phyloP scores from a whole-genome alignment of 2,113 vertebrate species.

The Eubucco bourcierii region DNA sequence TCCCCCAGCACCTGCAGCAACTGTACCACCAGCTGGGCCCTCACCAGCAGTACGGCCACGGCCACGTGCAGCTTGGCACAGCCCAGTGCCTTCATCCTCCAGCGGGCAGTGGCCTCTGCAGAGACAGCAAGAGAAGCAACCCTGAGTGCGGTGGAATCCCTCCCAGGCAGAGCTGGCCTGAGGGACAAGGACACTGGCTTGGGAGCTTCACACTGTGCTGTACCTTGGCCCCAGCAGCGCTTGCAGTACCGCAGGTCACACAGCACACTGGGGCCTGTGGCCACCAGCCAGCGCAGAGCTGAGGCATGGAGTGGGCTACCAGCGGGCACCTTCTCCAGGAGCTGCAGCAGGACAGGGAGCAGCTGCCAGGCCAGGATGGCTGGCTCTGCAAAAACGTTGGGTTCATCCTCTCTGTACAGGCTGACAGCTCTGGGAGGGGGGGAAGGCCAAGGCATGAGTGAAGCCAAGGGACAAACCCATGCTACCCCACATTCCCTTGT shows the following conservation, averaged over 20 bases:
- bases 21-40: constrained; percentile 61
- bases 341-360: constrained; percentile 75
- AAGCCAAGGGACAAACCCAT: fast-evolving
- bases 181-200: neutral
- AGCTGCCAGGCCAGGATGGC: constrained; percentile 74
- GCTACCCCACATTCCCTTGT: fast-evolving
- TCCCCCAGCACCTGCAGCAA: constrained; percentile 49
- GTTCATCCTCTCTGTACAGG: constrained; percentile 86
- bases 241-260: constrained; percentile 69
- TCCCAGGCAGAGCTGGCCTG: neutral
- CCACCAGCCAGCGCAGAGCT: constrained; percentile 72
- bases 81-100: constrained; percentile 71
- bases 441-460: neutral
- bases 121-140: neutral
- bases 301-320: constrained; percentile 39
- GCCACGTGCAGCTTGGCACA: constrained; percentile 75
- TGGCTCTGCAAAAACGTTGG: constrained; percentile 84
- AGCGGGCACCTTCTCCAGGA: constrained; percentile 48
- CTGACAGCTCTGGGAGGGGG: constrained; percentile 66
- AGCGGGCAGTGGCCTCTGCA: neutral
- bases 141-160: fast-evolving
- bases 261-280: constrained; percentile 29
- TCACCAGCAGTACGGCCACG: constrained; percentile 72
- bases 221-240: constrained; percentile 74
- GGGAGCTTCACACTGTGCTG: fast-evolving